Conservation (phyloP, 2,888 invertebrate genomes). For the Microctonus hyperodae region DNA sequence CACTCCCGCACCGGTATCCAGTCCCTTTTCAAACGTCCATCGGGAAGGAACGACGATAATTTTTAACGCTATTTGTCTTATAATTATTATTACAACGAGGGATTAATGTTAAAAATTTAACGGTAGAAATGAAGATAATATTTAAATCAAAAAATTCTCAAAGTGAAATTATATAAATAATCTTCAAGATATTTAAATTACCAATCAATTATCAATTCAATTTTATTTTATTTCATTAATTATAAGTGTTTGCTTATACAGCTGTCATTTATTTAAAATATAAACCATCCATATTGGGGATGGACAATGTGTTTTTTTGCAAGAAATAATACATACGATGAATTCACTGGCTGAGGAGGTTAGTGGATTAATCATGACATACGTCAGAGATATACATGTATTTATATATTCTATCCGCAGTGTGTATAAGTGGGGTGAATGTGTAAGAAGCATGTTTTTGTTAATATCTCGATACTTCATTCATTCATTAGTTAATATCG, state of each 20-base stretch:
- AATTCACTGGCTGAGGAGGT: constrained; percentile 25
- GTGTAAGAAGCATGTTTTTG: background rate
- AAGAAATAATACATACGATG: background rate
- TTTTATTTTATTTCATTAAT: background rate
- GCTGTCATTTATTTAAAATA: background rate
- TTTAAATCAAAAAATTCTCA: too few relatives aligned
- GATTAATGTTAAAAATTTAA: background rate
- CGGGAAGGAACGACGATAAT: background rate
- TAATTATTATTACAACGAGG: background rate
- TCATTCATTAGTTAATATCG: background rate
- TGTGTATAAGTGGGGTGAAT: background rate
- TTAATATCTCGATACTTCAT: background rate
- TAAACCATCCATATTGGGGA: too few relatives aligned
- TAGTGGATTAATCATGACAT: constrained; percentile 13
- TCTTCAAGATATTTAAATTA: too few relatives aligned
- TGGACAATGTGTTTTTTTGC: background rate
- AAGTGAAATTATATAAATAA: too few relatives aligned
- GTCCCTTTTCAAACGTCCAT: constrained; percentile 24
- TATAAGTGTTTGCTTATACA: background rate
- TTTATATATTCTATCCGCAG: background rate
- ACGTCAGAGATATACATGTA: constrained; percentile 3
- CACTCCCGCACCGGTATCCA: constrained; percentile 32
- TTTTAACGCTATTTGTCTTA: background rate
- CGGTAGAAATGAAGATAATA: too few relatives aligned
- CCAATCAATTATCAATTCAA: too few relatives aligned